Evolutionary conservation across 1,140 invertebrate genomes (phyloP).

Genomic region (Cotesia typhae): DNA sequence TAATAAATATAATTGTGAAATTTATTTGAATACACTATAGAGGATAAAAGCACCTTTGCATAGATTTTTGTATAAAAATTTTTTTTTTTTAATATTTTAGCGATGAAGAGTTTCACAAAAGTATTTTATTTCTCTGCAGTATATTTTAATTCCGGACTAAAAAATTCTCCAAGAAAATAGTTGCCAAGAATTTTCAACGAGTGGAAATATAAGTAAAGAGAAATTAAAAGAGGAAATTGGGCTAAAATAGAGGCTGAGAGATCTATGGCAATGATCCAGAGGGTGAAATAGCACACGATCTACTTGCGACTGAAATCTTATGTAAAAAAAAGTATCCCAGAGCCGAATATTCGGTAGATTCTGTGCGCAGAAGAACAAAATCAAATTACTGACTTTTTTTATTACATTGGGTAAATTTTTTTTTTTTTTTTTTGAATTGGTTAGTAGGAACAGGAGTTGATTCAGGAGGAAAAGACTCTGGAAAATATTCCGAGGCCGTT

Average conservation of each 20-base stretch:
- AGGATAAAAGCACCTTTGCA: too few relatives aligned
- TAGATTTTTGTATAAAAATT: too few relatives aligned
- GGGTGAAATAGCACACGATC: constrained; percentile 7
- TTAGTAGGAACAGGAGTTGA: too few relatives aligned
- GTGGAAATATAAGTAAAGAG: constrained; percentile 14
- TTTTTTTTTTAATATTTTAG: too few relatives aligned
- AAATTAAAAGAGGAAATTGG: constrained; percentile 32
- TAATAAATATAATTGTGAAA: too few relatives aligned
- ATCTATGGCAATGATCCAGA: constrained; percentile 34
- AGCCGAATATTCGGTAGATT: neutral
- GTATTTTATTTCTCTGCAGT: neutral
- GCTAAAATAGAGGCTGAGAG: constrained; percentile 29
- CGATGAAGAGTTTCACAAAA: neutral
- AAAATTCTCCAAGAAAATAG: neutral
- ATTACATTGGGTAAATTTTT: neutral
- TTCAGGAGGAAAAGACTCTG: neutral
- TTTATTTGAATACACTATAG: too few relatives aligned
- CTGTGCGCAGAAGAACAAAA: neutral
- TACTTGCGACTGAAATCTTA: neutral
- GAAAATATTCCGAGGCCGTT: constrained; percentile 18
- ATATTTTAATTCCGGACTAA: constrained; percentile 28
- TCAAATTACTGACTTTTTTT: neutral
- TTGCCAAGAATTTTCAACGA: constrained; percentile 33
- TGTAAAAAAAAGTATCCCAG: neutral
- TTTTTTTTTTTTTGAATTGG: too few relatives aligned